phyloP scores from a whole-genome alignment of 2,797 vertebrate genomes.

The Valencia hispanica region DNA sequence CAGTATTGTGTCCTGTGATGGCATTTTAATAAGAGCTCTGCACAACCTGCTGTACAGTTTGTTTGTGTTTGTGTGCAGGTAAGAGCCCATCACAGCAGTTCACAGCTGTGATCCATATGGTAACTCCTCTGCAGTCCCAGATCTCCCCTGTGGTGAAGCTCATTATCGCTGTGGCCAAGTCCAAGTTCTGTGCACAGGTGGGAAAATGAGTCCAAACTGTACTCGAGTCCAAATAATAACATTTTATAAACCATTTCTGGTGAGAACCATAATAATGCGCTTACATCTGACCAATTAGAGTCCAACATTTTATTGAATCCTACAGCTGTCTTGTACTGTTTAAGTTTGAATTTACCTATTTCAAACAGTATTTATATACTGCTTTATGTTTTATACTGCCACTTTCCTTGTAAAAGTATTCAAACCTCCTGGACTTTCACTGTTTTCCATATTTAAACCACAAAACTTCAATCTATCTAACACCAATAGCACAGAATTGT shows the following conservation, averaged over 20 bases:
- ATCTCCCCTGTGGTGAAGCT: constrained; percentile 83
- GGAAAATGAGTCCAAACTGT: constrained; percentile 11
- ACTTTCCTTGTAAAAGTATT: neutral
- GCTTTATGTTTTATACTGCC: too few species aligned
- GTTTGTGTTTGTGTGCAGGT: constrained; percentile 67
- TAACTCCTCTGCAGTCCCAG: constrained; percentile 81
- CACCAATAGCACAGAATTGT: too few species aligned
- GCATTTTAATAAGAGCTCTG: constrained; percentile 40
- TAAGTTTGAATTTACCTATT: too few species aligned
- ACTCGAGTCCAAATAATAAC: neutral
- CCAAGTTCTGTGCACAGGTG: constrained; percentile 86
- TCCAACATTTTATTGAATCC: too few species aligned
- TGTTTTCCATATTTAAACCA: neutral
- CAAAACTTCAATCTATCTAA: neutral
- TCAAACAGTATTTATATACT: too few species aligned
- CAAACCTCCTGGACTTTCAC: neutral
- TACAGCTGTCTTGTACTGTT: too few species aligned
- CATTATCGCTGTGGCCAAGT: constrained; percentile 84
- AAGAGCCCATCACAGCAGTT: constrained; percentile 81
- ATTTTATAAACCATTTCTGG: neutral
- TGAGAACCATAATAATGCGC: neutral
- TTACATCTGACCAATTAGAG: neutral
- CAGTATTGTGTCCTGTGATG: constrained; percentile 23
- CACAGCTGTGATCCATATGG: constrained; percentile 81
- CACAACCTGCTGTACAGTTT: constrained; percentile 24